Base-by-base conservation (phyloP, 2,797 vertebrate species). In the Champsocephalus gunnari region DNA sequence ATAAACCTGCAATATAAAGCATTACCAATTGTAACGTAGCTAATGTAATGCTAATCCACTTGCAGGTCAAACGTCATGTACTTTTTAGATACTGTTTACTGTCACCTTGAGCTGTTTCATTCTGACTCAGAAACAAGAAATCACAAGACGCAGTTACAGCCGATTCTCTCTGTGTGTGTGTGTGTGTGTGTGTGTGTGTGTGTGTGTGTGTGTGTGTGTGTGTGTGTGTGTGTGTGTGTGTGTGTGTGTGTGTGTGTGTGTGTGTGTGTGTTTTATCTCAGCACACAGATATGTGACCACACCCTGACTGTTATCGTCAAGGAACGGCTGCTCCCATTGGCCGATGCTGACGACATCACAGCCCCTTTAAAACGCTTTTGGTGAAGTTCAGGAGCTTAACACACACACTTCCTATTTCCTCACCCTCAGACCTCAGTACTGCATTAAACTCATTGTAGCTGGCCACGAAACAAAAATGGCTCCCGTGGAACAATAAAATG, bases 241-340 rank as follows among this genome's bases (percentile, higher is more conserved):
- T 32, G 54, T 66, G 71, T 66, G 63, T 59, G 49, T 68, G 49
- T 68, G 65, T 57, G 58, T 53, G 66, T 58, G 63, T 41, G 66
- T 57, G 64, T 54, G 47, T 12, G 64, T 73, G 68, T 56, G 16
- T 28, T 34, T 88, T 88, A 88, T 89, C 89, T 87, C 32, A 0
- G 14, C 71, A 44, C 28, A 28, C 87, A 87, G 60, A 61, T 2
- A 9, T 3, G 62, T 19, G 79, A 73, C 91, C 84, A 50, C 90
- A 49, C 90, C 90, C 90, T 11, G 19, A 2, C 32, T 21, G 7
- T 17, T 62, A 16, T 19, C 17, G 0, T 8, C 53, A 47, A 1
- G 1, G 1, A 56, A 62, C 44, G 6, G 49, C 58, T 28, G 17
- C 71, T 58, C 0, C 48, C 66, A 81, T 56, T 77, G 82, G 85